These are phyloP conservation scores for Microchrysa polita DNA, from an alignment of 2,888 invertebrate species.

Conservation along the genomic window DNA sequence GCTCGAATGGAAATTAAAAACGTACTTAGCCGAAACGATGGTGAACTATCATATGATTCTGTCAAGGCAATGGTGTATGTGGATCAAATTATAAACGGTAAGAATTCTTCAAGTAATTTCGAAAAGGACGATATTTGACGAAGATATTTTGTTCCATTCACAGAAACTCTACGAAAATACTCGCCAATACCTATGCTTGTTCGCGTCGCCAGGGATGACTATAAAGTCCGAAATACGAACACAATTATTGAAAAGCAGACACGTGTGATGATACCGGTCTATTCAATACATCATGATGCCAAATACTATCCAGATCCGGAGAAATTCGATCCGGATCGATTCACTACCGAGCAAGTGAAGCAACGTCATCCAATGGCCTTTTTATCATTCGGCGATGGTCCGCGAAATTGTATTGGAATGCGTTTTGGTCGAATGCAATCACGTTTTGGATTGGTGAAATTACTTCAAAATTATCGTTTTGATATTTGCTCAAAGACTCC, in stretches of 20 bases:
- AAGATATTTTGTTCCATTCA: neutral
- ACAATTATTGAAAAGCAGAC: constrained; percentile 66
- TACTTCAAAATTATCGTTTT: constrained; percentile 46
- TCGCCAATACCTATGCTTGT: constrained; percentile 66
- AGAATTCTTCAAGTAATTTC: constrained; percentile 17
- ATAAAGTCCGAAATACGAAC: constrained; percentile 64
- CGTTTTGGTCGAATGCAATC: constrained; percentile 59
- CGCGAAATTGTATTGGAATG: constrained; percentile 62
- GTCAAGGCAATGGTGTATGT: constrained; percentile 65
- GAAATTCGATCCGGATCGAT: constrained; percentile 71
- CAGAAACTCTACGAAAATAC: constrained; percentile 69
- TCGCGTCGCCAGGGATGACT: constrained; percentile 64
- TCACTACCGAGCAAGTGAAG: constrained; percentile 66
- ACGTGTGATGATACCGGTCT: constrained; percentile 67
- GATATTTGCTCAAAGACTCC: constrained; percentile 20
- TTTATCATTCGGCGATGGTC: constrained; percentile 64
- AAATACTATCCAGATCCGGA: constrained; percentile 71
- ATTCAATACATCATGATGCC: constrained; percentile 71
- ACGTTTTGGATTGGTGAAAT: constrained; percentile 39
- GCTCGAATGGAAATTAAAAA: constrained; percentile 62
- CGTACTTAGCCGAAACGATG: constrained; percentile 60
- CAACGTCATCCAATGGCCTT: constrained; percentile 60
- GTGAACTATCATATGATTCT: constrained; percentile 64
- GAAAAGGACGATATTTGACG: neutral
- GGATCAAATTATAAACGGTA: constrained; percentile 65